Base-by-base conservation (phyloP, 2,888 invertebrate genomes). In the Priocnemis perturbator region DNA sequence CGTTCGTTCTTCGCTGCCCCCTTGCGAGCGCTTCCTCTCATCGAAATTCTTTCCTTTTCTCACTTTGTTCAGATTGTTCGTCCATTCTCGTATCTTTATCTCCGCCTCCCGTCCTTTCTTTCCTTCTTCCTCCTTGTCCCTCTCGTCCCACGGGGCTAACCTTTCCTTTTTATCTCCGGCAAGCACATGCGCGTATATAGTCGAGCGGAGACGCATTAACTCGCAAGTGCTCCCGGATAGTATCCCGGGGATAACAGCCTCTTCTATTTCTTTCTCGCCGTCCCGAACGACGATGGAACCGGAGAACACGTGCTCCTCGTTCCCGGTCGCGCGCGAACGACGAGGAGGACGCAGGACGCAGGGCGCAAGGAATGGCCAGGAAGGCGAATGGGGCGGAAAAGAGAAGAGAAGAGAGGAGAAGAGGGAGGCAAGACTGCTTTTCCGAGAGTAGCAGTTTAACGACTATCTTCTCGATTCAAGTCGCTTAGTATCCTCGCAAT, bases 151-250 rank as follows among this genome's bases (percentile, higher is more conserved):
- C 61, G 57, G 65, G 61, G 61, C 59, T 37, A 48, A 60, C 30
- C 61, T 59, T 69, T 67, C 55, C 66, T 58, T 59, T 55, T 58
- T 59, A 58, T 69, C 57, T 66, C 58, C 61, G 19, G 55, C 58
- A 60, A 55, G 58, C 61, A 50, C 66, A 47, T 57, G 44, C 69
- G 61, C 57, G 65, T 62, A 69, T 69, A 69, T 47, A 70, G 67
- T n/a, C 67, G 57, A 26, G 71, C 48, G 30, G 69, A 60, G 69
- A 69, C 72, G 63, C 69, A 70, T 72, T 70, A 66, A 72, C 72
- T 69, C 63, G 65, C 69, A 66, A 72, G 72, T 70, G 66, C 66
- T 72, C 69, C 56, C 63, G 66, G 66, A 70, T 66, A 63, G 48
- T 63, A 60, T 69, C 62, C 58, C 44, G 61, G 61, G 72, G 66